phyloP scores from a whole-genome alignment of 2,888 invertebrate genomes.

The Epistrophe eligans region DNA sequence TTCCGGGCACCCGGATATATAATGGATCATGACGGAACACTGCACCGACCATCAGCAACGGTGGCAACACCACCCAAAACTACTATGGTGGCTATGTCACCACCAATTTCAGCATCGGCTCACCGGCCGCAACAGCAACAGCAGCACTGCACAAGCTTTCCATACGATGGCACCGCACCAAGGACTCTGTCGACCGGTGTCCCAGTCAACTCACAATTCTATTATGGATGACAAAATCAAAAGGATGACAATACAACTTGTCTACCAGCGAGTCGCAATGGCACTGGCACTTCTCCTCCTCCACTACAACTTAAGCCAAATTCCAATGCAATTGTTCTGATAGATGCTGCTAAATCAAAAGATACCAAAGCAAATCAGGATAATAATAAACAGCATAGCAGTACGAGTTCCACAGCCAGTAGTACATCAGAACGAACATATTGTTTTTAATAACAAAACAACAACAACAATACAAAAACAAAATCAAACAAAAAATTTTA shows the following conservation, averaged over 20 bases:
- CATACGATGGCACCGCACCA: conserved; percentile 83
- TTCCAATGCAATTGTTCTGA: conserved; percentile 61
- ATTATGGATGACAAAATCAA: conserved; percentile 83
- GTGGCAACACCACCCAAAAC: conserved; percentile 79
- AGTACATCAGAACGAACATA: conserved; percentile 76
- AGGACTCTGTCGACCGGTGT: conserved; percentile 83
- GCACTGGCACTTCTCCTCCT: not conserved
- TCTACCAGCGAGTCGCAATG: conserved; percentile 15
- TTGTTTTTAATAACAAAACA: conserved; percentile 74
- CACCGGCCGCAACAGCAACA: conserved; percentile 79
- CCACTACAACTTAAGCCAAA: conserved; percentile 54
- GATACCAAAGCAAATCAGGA: conserved; percentile 58
- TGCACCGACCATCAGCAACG: conserved; percentile 80
- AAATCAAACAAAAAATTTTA: conserved; percentile 1
- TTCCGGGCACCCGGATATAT: conserved; percentile 81
- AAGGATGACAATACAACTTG: conserved; percentile 44
- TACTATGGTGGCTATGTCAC: conserved; percentile 61
- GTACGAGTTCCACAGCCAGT: conserved; percentile 54
- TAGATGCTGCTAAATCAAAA: conserved; percentile 63
- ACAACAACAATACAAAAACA: not conserved
- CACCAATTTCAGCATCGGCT: conserved; percentile 72
- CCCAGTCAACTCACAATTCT: conserved; percentile 82
- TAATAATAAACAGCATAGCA: conserved; percentile 57
- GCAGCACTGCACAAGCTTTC: conserved; percentile 76
- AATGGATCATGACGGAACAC: conserved; percentile 80